Evolutionary conservation across 1,140 invertebrate genomes (phyloP).

Genomic region (Zaprionus vittiger): DNA sequence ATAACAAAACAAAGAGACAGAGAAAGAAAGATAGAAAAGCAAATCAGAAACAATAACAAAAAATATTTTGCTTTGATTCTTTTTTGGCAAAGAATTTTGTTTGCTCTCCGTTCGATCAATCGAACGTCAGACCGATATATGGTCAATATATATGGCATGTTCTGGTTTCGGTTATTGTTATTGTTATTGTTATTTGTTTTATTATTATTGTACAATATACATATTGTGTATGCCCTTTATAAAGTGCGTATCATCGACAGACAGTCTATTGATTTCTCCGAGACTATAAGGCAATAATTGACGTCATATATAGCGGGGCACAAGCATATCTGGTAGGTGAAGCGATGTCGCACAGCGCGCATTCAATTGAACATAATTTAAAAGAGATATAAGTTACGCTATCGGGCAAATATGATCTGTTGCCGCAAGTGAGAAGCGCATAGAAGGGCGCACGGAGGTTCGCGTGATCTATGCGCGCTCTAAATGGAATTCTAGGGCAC

Average conservation of each 20-base stretch:
- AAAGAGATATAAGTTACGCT: constrained; percentile 74
- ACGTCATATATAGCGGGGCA: constrained; percentile 61
- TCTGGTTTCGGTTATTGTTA: constrained; percentile 26
- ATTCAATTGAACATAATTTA: constrained; percentile 80
- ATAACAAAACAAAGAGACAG: constrained; percentile 14
- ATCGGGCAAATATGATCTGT: constrained; percentile 64
- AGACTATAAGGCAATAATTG: constrained; percentile 48
- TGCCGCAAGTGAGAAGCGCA: constrained; percentile 43
- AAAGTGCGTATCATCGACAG: constrained; percentile 28
- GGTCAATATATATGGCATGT: constrained; percentile 26
- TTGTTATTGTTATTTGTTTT: constrained; percentile 35
- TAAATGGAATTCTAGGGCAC: constrained; percentile 42
- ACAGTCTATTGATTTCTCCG: constrained; percentile 29
- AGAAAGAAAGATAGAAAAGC: constrained; percentile 10
- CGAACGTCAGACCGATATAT: constrained; percentile 23
- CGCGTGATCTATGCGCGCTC: constrained; percentile 43
- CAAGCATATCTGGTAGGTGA: constrained; percentile 53
- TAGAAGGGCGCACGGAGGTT: constrained; percentile 59
- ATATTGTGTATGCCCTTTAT: constrained; percentile 27
- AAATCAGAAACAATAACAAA: constrained; percentile 23
- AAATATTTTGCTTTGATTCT: constrained; percentile 15
- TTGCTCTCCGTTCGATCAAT: constrained; percentile 35
- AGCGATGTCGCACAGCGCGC: constrained; percentile 44
- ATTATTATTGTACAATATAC: constrained; percentile 17
- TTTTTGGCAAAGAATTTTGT: constrained; percentile 52